Conservation (phyloP, 2,113 vertebrate genomes). For the Chinchilla lanigera region DNA sequence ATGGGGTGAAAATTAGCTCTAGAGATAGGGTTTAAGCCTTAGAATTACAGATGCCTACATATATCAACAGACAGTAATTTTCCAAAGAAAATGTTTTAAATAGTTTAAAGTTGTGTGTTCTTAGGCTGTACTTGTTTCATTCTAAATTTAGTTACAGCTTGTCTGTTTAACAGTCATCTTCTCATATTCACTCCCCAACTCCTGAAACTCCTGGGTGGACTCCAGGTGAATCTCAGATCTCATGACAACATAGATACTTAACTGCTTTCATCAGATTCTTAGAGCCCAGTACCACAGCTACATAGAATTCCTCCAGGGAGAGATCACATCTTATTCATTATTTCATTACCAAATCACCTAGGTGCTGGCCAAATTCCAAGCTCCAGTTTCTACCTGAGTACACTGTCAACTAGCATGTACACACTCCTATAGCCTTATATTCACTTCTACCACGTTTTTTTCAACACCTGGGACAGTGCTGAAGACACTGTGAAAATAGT, state of each 20-base stretch:
- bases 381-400: not conserved
- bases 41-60: not conserved
- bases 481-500: not conserved
- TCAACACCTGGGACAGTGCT: not conserved
- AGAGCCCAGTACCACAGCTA: not conserved
- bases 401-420: not conserved
- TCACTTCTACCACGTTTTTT: not conserved
- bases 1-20: conserved; percentile 57
- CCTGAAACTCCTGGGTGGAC: not conserved
- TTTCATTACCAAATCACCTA: not conserved
- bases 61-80: not conserved
- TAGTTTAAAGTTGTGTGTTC: conserved; percentile 32
- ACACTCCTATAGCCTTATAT: not conserved
- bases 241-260: not conserved
- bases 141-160: not conserved
- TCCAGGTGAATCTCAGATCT: not conserved
- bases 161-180: not conserved
- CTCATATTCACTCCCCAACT: not conserved
- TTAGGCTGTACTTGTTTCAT: not conserved
- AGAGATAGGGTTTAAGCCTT: not conserved
- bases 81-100: conserved; percentile 20
- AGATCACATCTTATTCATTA: not conserved
- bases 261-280: conserved; percentile 2
- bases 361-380: not conserved
- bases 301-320: not conserved